Base-by-base conservation (phyloP, 2,113 vertebrate species). In the Ploceus nigricollis region DNA sequence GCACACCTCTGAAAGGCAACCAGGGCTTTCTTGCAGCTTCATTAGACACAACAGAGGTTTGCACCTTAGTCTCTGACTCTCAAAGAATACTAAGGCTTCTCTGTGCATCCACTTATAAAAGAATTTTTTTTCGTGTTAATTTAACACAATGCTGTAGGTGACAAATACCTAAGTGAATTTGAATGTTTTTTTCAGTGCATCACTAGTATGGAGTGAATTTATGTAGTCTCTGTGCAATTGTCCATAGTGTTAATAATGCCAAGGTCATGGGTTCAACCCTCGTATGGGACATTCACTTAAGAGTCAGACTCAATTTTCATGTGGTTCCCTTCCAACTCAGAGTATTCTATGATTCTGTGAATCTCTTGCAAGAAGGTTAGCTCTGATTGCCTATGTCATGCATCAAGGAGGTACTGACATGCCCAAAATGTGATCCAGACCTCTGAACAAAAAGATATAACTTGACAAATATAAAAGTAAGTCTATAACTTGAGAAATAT, bases 261-360 rank as follows among this genome's bases (percentile, higher is more conserved):
- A 21, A 9, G 42, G 35, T 56, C 25, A 4, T 15, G 42, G 31
- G 21, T 64, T 64, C 1, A 2, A 54, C 25, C 20, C 7, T 24
- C 0, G 0, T 30, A 22, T 5, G 20, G 20, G 13, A 20, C 17
- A 56, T 56, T 35, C 25, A 35, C 17, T 22, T 22, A 15, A 22
- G 40, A 48, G 22, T 8, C 27, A 54, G 57, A 27, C 21, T 56
- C 57, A 72, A 3, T 56, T 42, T 48, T 22, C 16, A 24, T 48
- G 13, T 22, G 25, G 20, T 7, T 56, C 3, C 14, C 31, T 48
- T 80, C 14, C 50, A 35, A 18, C 14, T 71, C 48, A 40, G 48
- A n/a, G n/a, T 22, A 35, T 25, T 35, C 30, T 31, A 7, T 79
- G 40, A 40, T 25, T 56, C 48, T 31, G 11, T n/a, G 13, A 71